Evolutionary conservation across 2,113 vertebrate genomes (phyloP), one percentile per base, ranked within the genome.

Genomic region (Chascanopsetta lugubris): DNA sequence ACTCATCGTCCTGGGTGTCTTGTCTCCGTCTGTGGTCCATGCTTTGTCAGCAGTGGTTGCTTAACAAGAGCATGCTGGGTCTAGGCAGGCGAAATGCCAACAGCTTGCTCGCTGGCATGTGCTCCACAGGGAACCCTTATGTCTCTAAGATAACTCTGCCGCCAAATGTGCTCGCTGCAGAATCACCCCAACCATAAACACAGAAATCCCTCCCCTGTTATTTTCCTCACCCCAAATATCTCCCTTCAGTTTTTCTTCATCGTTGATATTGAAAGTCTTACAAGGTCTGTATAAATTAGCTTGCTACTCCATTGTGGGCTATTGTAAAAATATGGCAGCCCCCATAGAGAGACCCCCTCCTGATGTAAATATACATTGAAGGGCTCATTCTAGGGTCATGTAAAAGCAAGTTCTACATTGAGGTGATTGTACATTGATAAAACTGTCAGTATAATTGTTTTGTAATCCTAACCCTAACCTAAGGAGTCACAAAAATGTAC

Each of bases 161-260:
- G 80, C 75, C 78, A 86, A 70, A 63, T 73, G 51, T 45, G 24
- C 55, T 18, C 77, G 62, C 63, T 49, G 47, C 27, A 65, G 60
- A 71, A 76, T 45, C 30, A 76, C n/a, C n/a, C n/a, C n/a, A 85
- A 72, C 60, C 69, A 61, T 75, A 67, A 78, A 80, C 56, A 65
- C 38, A 55, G 40, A 53, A 58, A 45, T 60, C 64, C n/a, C 22
- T 47, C n/a, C 56, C 24, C 36, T 29, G 4, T 75, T 32, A 47
- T 69, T 27, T 67, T 48, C 64, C 30, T 68, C 42, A 15, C 38
- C 25, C 22, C 48, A 45, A 49, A 75, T 26, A n/a, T 71, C 55
- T 54, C 59, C 43, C 40, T 55, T 75, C 24, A 29, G n/a, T 64
- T 68, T 56, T 57, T 55, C 40, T 67, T 61, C 34, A 20, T 60